phyloP scores from a whole-genome alignment of 2,113 vertebrate genomes.

The Salvelinus namaycush region DNA sequence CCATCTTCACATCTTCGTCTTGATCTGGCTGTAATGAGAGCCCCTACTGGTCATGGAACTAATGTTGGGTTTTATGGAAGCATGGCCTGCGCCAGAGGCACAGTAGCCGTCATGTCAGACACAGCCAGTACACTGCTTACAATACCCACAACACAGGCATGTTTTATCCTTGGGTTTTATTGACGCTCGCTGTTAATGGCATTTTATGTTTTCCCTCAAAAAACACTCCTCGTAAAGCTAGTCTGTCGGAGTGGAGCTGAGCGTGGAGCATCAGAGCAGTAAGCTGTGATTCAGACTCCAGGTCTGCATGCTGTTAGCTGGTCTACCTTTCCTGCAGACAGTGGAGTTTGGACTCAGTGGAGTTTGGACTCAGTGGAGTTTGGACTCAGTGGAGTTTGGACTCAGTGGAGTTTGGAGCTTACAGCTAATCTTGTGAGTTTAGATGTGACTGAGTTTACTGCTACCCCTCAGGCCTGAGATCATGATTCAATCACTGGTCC shows the following conservation, averaged over 20 bases:
- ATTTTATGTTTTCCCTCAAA: neutral
- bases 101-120: neutral
- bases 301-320: too few relatives aligned
- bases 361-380: too few relatives aligned
- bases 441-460: neutral
- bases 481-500: neutral
- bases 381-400: too few relatives aligned
- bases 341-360: too few relatives aligned
- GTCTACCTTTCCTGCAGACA: too few relatives aligned
- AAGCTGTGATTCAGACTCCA: too few relatives aligned
- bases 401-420: neutral
- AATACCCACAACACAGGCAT: neutral
- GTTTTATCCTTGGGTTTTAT: neutral
- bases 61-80: slow-evolving; percentile 24
- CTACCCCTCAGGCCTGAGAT: neutral
- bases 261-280: too few relatives aligned
- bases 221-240: neutral
- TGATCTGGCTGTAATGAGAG: neutral
- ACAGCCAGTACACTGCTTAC: neutral
- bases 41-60: slow-evolving; percentile 7
- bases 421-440: slow-evolving; percentile 3
- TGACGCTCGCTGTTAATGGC: neutral
- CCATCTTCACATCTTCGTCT: neutral
- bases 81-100: neutral
- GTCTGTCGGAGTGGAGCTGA: neutral